These are phyloP conservation scores for Limnephilus lunatus DNA, from an alignment of 2,888 invertebrate species.

Conservation along the genomic window DNA sequence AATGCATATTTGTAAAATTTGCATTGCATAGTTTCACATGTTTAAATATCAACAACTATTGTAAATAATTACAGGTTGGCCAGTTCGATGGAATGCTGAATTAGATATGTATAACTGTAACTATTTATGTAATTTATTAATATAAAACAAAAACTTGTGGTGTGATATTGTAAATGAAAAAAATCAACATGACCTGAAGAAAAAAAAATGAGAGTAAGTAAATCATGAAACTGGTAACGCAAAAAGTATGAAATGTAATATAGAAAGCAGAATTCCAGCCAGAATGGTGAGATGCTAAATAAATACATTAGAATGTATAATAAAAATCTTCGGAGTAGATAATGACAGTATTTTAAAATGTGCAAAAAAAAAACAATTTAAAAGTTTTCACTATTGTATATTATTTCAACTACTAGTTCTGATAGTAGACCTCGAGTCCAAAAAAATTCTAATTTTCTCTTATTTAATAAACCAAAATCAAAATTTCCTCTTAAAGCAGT, in stretches of 20 bases:
- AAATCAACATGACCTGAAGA: background rate
- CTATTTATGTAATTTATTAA: background rate
- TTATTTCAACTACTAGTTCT: no score
- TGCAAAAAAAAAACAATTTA: background rate
- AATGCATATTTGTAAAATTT: background rate
- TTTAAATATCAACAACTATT: background rate
- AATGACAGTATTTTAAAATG: background rate
- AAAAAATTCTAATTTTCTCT: no score
- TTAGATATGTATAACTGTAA: background rate
- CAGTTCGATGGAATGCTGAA: background rate
- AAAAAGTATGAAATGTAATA: background rate
- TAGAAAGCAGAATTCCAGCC: background rate
- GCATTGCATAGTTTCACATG: background rate
- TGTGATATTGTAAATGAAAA: background rate
- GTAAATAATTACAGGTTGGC: background rate
- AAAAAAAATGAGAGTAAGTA: background rate
- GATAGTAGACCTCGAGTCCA: no score
- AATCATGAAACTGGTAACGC: background rate
- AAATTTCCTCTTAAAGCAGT: no score
- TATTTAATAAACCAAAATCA: no score
- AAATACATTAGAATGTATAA: background rate
- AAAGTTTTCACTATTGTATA: background rate
- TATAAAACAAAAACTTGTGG: background rate
- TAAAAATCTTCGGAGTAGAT: background rate
- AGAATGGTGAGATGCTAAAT: background rate